These are phyloP conservation scores for Eubasilissa regina DNA, from an alignment of 1,140 invertebrate species.

Conservation along the genomic window DNA sequence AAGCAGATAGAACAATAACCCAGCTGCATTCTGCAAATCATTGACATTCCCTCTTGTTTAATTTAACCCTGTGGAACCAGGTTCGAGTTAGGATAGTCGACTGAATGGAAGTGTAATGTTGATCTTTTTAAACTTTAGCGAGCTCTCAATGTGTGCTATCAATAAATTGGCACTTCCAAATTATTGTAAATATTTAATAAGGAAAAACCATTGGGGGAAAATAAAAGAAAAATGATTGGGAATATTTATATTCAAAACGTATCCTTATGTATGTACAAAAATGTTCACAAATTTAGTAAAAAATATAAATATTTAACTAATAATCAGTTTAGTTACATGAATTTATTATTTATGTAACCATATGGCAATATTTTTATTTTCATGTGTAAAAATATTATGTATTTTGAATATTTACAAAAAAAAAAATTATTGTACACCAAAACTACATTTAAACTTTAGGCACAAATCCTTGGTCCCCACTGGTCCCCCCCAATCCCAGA, in stretches of 20 bases:
- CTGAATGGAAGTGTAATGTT: no score
- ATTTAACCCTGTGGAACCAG: no score
- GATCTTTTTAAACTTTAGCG: no score
- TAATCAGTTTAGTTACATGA: constrained; percentile 12
- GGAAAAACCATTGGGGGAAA: background rate
- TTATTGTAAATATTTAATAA: no score
- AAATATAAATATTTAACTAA: constrained; percentile 31
- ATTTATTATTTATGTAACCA: background rate
- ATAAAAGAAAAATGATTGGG: background rate
- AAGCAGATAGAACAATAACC: no score
- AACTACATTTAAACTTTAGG: background rate
- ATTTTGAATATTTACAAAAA: constrained; percentile 3
- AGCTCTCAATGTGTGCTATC: no score
- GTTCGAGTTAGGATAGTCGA: no score
- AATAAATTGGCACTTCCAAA: no score
- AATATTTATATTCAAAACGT: constrained; percentile 36
- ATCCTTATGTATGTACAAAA: constrained; percentile 27
- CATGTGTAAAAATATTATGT: background rate
- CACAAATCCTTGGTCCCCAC: background rate
- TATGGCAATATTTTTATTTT: constrained; percentile 9
- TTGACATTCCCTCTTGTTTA: no score
- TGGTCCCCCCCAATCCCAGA: constrained; percentile 20
- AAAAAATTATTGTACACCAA: constrained; percentile 3
- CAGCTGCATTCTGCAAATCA: no score
- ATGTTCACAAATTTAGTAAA: constrained; percentile 34